These are phyloP conservation scores for Natator depressus DNA, from an alignment of 2,113 vertebrate species.

Conservation along the genomic window DNA sequence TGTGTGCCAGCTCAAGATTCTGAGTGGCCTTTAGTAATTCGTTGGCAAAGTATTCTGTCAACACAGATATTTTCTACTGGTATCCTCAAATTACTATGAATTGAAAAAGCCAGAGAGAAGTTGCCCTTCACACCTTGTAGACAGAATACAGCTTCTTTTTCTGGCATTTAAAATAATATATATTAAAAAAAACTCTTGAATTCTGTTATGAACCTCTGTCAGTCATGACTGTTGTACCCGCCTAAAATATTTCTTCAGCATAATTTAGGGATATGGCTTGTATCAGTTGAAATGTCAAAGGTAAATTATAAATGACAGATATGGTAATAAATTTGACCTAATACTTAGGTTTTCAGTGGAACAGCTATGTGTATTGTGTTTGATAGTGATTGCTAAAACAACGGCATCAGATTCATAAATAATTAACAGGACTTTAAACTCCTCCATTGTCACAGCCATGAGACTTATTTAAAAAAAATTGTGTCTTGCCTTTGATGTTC, in stretches of 20 bases:
- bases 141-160: background rate
- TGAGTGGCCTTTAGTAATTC: background rate
- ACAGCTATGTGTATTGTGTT: background rate
- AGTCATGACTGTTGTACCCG: background rate
- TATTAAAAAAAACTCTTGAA: background rate
- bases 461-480: background rate
- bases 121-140: background rate
- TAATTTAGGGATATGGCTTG: conserved; percentile 6
- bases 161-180: background rate
- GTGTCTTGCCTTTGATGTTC: background rate
- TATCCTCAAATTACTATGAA: background rate
- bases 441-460: background rate
- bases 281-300: background rate
- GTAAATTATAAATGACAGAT: background rate
- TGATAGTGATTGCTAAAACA: background rate
- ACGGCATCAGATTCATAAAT: background rate
- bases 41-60: background rate
- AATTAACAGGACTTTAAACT: background rate
- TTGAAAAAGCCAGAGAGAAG: background rate
- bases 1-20: background rate
- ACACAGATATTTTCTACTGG: background rate
- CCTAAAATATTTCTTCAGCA: background rate
- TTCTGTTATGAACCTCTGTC: background rate
- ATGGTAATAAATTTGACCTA: background rate
- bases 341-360: background rate